Evolutionary conservation across 2,888 invertebrate species (phyloP), one percentile per base, ranked within the genome.

Genomic region (Plebejus melissa): DNA sequence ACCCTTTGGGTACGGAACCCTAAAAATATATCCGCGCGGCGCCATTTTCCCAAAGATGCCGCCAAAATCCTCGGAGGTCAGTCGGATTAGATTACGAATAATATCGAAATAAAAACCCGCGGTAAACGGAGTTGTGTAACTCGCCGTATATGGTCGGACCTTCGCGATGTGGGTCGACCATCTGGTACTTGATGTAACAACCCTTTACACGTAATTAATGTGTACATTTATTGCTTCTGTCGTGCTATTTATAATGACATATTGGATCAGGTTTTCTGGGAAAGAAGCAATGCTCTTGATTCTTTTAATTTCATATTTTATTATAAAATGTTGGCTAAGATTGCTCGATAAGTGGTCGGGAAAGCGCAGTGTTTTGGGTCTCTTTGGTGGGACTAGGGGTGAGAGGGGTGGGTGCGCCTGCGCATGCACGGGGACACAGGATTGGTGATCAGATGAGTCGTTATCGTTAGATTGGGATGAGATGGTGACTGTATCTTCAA

Each of bases 131-230:
- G 65, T 65, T 65, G 65, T 65, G 65, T 65, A 65, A 65, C 13
- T 13, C 32, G 32, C 71, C 71, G 4, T 71, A 71, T 46, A 71
- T 82, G 85, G 81, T 85, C 83, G 88, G 90, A 89, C 92, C 92
- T 93, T 93, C 90, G 85, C 80, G 83, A 91, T 87, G 90, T 93
- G 89, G 91, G 92, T 90, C 92, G 88, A 87, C 91, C 92, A 92
- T 92, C 90, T 92, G 91, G 84, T 88, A 86, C 84, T 84, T 87
- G 87, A 86, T 85, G 88, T 88, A 88, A 88, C 88, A 85, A 88
- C 85, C 78, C 78, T 78, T 75, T 78, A 6, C 60, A 65, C 4
- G 28, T 65, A 65, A 65, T 65, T 65, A 65, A 65, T 65, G 65
- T 32, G 32, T 13, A 65, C 65, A 32, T 65, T 65, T 65, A 65